phyloP scores from a whole-genome alignment of 2,797 vertebrate genomes.

The Karalla daura region DNA sequence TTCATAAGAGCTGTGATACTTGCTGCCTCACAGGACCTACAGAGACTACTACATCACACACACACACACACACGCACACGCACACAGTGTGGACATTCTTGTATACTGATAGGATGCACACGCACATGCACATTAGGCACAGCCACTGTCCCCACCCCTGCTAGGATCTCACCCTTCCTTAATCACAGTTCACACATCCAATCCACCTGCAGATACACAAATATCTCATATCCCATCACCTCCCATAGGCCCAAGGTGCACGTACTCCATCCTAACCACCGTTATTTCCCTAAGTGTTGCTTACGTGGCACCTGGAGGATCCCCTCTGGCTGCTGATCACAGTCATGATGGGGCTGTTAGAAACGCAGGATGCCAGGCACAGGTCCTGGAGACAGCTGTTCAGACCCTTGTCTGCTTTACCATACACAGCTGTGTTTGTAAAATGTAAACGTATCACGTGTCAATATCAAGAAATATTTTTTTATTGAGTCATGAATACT shows the following conservation, averaged over 20 bases:
- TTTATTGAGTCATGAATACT: too few relatives aligned
- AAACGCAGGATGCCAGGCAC: conserved; percentile 33
- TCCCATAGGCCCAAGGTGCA: conserved; percentile 53
- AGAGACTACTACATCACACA: conserved; percentile 42
- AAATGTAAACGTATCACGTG: too few relatives aligned
- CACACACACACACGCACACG: conserved; percentile 36
- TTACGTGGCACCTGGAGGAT: conserved; percentile 40
- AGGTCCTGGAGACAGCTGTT: conserved; percentile 8
- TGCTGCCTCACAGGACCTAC: conserved; percentile 52
- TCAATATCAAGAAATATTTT: too few relatives aligned
- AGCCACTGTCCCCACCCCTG: conserved; percentile 33
- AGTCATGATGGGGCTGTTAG: conserved; percentile 61
- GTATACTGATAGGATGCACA: conserved; percentile 22
- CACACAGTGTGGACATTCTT: conserved; percentile 14
- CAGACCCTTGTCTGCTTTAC: not conserved
- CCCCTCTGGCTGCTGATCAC: conserved; percentile 59
- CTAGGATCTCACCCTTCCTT: conserved; percentile 31
- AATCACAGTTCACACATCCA: conserved; percentile 49
- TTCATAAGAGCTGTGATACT: conserved; percentile 40
- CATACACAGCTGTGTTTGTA: conserved; percentile 1
- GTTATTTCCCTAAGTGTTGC: conserved; percentile 77
- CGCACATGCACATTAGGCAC: conserved; percentile 53
- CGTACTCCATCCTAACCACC: conserved; percentile 63
- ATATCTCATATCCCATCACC: conserved; percentile 38
- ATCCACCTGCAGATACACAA: conserved; percentile 23